Conservation (phyloP, 2,888 invertebrate species). For the Harpalus rufipes region DNA sequence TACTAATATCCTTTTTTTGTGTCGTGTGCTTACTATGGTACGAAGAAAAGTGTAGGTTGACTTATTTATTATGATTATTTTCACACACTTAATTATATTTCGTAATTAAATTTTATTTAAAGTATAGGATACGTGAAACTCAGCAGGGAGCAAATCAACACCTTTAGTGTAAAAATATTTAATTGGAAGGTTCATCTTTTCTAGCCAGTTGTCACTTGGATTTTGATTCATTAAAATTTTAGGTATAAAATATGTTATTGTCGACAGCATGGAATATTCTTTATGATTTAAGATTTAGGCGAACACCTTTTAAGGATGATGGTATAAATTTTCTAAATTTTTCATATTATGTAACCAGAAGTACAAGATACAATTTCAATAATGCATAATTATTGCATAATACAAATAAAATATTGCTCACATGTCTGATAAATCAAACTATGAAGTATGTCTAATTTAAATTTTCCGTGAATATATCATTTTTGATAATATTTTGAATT, state of each 20-base stretch:
- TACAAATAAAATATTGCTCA: too few relatives aligned
- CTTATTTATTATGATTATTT: conserved; percentile 63
- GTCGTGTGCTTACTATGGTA: conserved; percentile 7
- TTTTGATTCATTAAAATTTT: conserved; percentile 61
- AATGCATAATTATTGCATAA: too few relatives aligned
- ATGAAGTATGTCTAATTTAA: too few relatives aligned
- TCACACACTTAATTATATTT: conserved; percentile 58
- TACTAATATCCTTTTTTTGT: conserved; percentile 33
- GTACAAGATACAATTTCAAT: too few relatives aligned
- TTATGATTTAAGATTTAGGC: conserved; percentile 6
- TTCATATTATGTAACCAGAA: too few relatives aligned
- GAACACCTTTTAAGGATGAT: not conserved
- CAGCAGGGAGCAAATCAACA: conserved; percentile 65
- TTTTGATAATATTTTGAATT: too few relatives aligned
- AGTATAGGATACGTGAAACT: conserved; percentile 44
- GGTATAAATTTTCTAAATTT: not conserved
- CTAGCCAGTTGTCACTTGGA: conserved; percentile 44
- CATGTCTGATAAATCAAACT: too few relatives aligned
- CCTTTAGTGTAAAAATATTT: conserved; percentile 64
- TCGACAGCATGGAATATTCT: conserved; percentile 20
- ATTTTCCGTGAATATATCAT: too few relatives aligned
- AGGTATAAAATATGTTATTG: conserved; percentile 40
- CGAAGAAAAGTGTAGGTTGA: conserved; percentile 40
- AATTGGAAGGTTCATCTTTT: conserved; percentile 60
- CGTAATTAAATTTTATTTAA: conserved; percentile 57